These are phyloP conservation scores for Halcyon chelicuti DNA, from an alignment of 2,797 vertebrate genomes.

Conservation along the genomic window DNA sequence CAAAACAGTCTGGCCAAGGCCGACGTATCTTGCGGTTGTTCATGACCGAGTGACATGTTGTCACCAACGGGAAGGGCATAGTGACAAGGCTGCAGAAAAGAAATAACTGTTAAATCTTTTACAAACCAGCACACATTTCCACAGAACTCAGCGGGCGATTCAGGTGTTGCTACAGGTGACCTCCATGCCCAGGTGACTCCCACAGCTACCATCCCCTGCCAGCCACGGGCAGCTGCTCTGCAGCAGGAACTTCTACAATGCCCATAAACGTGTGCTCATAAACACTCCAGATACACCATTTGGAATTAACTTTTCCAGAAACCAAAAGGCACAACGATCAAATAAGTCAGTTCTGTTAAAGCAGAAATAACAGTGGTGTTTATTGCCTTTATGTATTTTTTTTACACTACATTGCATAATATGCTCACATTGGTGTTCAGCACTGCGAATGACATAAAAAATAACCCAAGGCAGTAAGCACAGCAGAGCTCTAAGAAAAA, in stretches of 20 bases:
- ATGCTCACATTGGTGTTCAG: not conserved
- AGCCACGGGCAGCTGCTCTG: accelerated
- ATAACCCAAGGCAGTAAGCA: slow-evolving; percentile 50
- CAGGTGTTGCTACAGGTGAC: not conserved
- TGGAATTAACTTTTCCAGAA: not conserved
- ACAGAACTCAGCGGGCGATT: not conserved
- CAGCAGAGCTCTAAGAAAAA: not conserved
- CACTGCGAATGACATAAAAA: slow-evolving; percentile 49
- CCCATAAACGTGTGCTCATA: accelerated
- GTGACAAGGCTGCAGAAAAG: not conserved
- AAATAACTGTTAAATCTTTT: not conserved
- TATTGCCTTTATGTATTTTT: not conserved
- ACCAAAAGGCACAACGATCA: slow-evolving; percentile 5
- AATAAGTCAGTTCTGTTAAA: not conserved
- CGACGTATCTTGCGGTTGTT: not conserved
- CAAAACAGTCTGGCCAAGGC: not conserved
- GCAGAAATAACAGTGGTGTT: not conserved
- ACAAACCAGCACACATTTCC: not conserved
- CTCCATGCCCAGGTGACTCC: accelerated
- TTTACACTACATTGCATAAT: slow-evolving; percentile 18
- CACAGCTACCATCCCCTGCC: not conserved
- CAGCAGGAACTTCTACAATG: not conserved
- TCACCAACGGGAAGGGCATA: not conserved
- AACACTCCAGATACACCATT: not conserved
- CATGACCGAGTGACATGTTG: not conserved